Evolutionary conservation across 2,797 vertebrate genomes (phyloP).

Genomic region (Lindbergichthys nudifrons): DNA sequence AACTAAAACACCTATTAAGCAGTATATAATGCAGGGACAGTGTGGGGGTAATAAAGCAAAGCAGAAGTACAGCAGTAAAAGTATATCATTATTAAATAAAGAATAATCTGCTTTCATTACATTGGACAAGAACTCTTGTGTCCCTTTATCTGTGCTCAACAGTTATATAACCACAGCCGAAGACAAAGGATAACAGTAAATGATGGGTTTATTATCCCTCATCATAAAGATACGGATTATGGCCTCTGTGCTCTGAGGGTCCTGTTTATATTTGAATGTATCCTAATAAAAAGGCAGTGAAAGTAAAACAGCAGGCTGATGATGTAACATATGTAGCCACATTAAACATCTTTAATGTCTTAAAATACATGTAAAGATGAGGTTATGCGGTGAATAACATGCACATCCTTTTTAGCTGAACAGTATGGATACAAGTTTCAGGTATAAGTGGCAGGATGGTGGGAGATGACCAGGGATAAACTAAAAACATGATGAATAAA

Average conservation of each 20-base stretch:
- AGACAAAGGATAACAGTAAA: neutral
- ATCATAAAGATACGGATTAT: neutral
- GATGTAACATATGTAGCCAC: neutral
- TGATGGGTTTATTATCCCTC: neutral
- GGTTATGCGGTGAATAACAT: neutral
- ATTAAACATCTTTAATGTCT: no score
- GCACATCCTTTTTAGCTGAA: neutral
- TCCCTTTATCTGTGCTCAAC: neutral
- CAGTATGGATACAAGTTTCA: neutral
- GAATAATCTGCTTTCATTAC: neutral
- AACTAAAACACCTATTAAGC: neutral
- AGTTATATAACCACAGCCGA: neutral
- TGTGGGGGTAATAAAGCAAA: neutral
- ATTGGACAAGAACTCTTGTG: neutral
- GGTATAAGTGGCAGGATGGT: neutral
- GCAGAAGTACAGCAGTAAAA: neutral
- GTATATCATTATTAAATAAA: neutral
- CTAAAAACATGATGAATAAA: neutral
- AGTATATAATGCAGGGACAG: neutral
- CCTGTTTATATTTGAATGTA: neutral
- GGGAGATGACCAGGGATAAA: constrained; percentile 2
- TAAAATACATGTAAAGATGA: neutral
- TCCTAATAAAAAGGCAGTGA: neutral
- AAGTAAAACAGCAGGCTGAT: neutral
- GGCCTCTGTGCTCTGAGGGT: neutral